Evolutionary conservation across 2,797 vertebrate genomes (phyloP).

Genomic region (Lepidocolaptes lacrymiger): DNA sequence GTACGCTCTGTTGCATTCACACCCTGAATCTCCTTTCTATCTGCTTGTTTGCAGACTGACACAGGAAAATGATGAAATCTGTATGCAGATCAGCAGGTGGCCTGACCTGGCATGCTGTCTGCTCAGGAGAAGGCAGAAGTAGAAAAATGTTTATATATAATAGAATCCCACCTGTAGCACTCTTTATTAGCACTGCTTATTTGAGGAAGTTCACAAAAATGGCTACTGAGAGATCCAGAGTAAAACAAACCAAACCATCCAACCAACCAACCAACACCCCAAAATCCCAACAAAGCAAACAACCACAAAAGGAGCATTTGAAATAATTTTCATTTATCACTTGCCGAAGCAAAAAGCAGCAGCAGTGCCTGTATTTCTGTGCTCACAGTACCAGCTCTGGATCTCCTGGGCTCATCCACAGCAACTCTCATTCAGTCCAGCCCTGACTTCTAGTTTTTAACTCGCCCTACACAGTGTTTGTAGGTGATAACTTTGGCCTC

Average conservation of each 20-base stretch:
- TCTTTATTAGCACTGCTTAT: background rate
- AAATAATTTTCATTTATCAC: background rate
- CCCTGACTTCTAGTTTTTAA: background rate
- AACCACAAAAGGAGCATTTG: background rate
- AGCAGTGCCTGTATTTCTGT: background rate
- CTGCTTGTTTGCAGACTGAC: background rate
- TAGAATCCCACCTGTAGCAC: background rate
- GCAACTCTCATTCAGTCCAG: background rate
- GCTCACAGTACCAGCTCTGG: background rate
- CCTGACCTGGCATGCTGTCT: background rate
- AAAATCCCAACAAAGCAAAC: background rate
- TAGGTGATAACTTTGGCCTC: background rate
- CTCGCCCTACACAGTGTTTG: accelerated
- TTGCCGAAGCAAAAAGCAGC: background rate
- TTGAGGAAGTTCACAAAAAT: background rate
- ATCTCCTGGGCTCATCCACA: background rate
- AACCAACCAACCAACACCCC: background rate
- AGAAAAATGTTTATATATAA: background rate
- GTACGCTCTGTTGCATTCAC: background rate
- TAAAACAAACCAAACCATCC: accelerated
- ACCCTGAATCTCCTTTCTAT: background rate
- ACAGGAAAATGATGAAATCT: background rate
- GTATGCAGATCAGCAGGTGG: background rate
- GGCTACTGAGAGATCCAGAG: background rate
- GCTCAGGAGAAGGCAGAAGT: background rate